Conservation (phyloP, 2,113 vertebrate species). For the Onychostoma macrolepis region DNA sequence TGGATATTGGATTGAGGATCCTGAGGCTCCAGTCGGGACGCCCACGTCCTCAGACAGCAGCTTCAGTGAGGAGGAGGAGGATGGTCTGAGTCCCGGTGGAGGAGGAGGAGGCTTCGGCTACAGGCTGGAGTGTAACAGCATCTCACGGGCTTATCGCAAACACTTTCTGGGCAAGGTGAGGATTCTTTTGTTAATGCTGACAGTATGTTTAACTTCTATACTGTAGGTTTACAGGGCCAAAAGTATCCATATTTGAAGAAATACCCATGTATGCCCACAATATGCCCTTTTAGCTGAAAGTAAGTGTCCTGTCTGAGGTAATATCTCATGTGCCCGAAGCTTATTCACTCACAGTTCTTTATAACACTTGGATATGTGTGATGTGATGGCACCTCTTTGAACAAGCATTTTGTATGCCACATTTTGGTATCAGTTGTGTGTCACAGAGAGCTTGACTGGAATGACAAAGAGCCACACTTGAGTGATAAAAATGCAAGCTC, state of each 20-base stretch:
- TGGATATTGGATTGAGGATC: conserved; percentile 98
- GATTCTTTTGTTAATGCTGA: neutral
- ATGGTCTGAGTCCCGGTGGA: conserved; percentile 75
- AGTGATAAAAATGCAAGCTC: conserved; percentile 11
- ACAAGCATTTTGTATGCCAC: neutral
- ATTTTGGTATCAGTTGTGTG: neutral
- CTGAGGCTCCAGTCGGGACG: conserved; percentile 79
- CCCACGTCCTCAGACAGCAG: conserved; percentile 82
- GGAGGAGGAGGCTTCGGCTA: conserved; percentile 69
- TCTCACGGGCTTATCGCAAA: conserved; percentile 89
- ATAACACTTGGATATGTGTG: neutral
- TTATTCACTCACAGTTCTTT: neutral
- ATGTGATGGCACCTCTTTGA: neutral
- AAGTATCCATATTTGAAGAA: neutral
- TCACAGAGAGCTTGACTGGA: conserved; percentile 5
- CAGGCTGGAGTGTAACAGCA: conserved; percentile 90
- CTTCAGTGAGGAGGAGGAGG: conserved; percentile 84
- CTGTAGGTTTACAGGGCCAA: neutral
- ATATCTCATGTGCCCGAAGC: neutral
- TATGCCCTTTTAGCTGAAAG: neutral
- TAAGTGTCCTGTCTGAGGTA: neutral
- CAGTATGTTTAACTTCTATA: neutral
- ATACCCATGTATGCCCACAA: neutral
- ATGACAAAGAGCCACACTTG: neutral
- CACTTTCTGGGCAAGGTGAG: conserved; percentile 95